phyloP scores from a whole-genome alignment of 2,113 vertebrate genomes.

The Aptenodytes forsteri region DNA sequence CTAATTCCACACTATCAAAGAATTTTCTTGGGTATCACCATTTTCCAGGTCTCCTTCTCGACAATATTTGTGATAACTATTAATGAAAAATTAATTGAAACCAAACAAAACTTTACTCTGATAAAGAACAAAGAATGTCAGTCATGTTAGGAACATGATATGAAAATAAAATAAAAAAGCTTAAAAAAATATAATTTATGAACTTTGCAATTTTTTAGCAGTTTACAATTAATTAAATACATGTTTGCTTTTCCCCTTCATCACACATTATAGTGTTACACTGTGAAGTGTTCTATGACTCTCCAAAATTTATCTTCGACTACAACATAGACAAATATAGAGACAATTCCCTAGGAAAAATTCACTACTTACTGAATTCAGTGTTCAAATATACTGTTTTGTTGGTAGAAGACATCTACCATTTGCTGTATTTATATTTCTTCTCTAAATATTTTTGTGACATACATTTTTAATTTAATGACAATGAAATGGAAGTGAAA shows the following conservation, averaged over 20 bases:
- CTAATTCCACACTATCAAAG: not conserved
- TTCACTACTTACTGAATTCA: not conserved
- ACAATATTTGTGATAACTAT: not conserved
- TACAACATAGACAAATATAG: not conserved
- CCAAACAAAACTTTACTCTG: not conserved
- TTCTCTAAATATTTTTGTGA: not conserved
- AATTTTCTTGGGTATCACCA: not conserved
- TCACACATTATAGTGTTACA: not conserved
- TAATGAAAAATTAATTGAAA: not conserved
- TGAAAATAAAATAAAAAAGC: not conserved
- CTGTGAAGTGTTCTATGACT: not conserved
- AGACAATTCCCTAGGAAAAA: not conserved
- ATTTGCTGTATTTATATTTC: not conserved
- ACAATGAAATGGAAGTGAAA: not conserved
- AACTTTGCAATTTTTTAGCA: not conserved
- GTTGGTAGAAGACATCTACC: not conserved
- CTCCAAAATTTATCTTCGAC: not conserved
- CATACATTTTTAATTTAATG: not conserved
- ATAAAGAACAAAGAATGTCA: not conserved
- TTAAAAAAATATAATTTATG: not conserved
- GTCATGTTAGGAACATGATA: not conserved
- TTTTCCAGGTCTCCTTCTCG: not conserved
- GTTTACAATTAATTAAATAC: not conserved
- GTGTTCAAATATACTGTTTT: not conserved
- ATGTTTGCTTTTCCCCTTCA: not conserved